Evolutionary conservation across 2,113 vertebrate species (phyloP).

Genomic region (Chloropsis cyanopogon): DNA sequence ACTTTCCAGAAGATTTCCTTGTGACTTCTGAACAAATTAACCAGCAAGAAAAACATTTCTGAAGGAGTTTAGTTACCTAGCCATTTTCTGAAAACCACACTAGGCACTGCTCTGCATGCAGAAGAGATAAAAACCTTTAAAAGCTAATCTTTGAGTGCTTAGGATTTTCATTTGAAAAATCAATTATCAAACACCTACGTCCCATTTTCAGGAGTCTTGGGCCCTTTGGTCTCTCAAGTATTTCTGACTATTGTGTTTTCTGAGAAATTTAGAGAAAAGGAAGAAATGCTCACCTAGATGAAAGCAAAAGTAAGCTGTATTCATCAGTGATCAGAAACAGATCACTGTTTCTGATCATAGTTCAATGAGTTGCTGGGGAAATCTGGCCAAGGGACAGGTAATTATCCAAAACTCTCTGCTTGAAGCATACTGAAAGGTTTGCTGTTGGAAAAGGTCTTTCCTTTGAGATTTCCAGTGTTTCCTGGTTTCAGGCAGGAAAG

Average conservation of each 20-base stretch:
- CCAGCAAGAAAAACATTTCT: neutral
- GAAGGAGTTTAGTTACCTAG: neutral
- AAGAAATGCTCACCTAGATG: neutral
- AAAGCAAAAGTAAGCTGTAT: neutral
- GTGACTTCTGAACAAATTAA: neutral
- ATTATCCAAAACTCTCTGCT: neutral
- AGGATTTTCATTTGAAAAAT: neutral
- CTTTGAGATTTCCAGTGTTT: neutral
- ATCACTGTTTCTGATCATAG: too few species aligned
- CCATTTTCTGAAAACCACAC: neutral
- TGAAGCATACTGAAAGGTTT: neutral
- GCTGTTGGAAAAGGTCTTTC: neutral
- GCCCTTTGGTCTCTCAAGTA: neutral
- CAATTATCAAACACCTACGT: neutral
- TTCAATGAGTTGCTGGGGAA: neutral
- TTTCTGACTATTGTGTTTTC: neutral
- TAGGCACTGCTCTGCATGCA: neutral
- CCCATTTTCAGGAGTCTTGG: neutral
- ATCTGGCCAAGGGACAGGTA: neutral
- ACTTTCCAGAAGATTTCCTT: conserved; percentile 25
- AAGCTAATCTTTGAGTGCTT: neutral
- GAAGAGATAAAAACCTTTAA: neutral
- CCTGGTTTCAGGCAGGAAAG: neutral
- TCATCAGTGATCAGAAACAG: neutral
- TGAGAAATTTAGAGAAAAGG: neutral